Evolutionary conservation across 2,888 invertebrate genomes (phyloP), one percentile per base, ranked within the genome.

Genomic region (Hydriomena furcata): DNA sequence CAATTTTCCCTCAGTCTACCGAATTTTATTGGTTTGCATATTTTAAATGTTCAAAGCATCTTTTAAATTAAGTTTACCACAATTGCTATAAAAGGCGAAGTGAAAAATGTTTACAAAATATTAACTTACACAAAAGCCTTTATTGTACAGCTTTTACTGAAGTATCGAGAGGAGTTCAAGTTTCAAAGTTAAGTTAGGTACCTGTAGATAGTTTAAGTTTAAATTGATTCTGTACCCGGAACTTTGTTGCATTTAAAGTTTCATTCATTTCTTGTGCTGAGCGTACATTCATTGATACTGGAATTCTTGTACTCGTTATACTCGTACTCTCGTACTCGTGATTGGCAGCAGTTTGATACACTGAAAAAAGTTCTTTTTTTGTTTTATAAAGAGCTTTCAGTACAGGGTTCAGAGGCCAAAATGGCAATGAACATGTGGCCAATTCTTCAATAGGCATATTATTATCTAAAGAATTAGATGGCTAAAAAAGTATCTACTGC

Each of bases 121-220:
- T n/a, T n/a, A n/a, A 31, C n/a, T 6, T 27, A 8, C 10, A 8
- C 10, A 27, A 32, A 24, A 12, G 12, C 25, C 6, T 8, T n/a
- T n/a, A n/a, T n/a, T n/a, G n/a, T n/a, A n/a, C n/a, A n/a, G n/a
- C n/a, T n/a, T 25, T 2, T 13, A 27, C 11, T 7, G 1, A 36
- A 21, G 32, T 13, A 40, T 38, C 27, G 8, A 34, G 7, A n/a
- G 5, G 13, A 13, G n/a, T 24, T 31, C 12, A 30, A 21, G 30
- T 30, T 40, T 12, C 5, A n/a, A 10, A 38, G 31, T 27, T n/a
- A 38, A 38, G 38, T 46, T n/a, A n/a, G n/a, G n/a, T 34, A 27
- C 46, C 31, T 21, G 28, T 13, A 40, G 34, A 20, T 38, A 46
- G 2, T 3, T 17, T 17, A n/a, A n/a, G 24, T 37, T 20, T 34